Evolutionary conservation across 2,888 invertebrate species (phyloP).

Genomic region (Cyclophora albipunctata): DNA sequence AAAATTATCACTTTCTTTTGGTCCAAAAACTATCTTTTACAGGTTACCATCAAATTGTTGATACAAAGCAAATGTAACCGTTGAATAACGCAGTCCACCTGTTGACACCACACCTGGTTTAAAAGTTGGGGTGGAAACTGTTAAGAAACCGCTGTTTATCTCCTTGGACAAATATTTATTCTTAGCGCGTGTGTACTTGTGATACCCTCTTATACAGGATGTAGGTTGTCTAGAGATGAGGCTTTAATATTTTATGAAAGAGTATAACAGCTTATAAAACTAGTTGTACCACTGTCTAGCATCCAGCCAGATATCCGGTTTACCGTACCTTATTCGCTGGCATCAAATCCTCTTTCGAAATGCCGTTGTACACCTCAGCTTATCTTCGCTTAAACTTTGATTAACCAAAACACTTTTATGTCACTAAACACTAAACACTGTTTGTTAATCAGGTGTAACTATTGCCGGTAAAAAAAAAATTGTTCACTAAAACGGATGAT

Average conservation of each 20-base stretch:
- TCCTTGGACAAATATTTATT: conserved; percentile 55
- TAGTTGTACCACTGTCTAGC: conserved; percentile 54
- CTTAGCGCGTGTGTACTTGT: conserved; percentile 39
- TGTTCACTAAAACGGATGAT: no score
- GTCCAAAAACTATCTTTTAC: no score
- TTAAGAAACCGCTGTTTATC: conserved; percentile 45
- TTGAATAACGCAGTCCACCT: conserved; percentile 41
- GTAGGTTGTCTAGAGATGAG: conserved; percentile 12
- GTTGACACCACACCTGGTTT: conserved; percentile 59
- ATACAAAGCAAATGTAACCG: no score
- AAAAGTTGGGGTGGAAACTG: conserved; percentile 32
- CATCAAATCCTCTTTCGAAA: conserved; percentile 49
- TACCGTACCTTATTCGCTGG: conserved; percentile 64
- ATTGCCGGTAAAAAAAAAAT: no score
- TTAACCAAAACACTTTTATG: conserved; percentile 43
- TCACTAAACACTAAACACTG: conserved; percentile 56
- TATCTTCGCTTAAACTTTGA: conserved; percentile 27
- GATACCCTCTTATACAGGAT: conserved; percentile 19
- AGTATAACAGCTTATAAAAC: conserved; percentile 34
- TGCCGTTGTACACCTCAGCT: conserved; percentile 19
- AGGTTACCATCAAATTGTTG: no score
- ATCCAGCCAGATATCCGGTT: conserved; percentile 64
- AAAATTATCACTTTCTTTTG: no score
- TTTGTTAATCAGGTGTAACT: no score
- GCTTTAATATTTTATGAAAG: conserved; percentile 15